Base-by-base conservation (phyloP, 2,113 vertebrate genomes). In the Pseudorhombus dupliciocellatus region DNA sequence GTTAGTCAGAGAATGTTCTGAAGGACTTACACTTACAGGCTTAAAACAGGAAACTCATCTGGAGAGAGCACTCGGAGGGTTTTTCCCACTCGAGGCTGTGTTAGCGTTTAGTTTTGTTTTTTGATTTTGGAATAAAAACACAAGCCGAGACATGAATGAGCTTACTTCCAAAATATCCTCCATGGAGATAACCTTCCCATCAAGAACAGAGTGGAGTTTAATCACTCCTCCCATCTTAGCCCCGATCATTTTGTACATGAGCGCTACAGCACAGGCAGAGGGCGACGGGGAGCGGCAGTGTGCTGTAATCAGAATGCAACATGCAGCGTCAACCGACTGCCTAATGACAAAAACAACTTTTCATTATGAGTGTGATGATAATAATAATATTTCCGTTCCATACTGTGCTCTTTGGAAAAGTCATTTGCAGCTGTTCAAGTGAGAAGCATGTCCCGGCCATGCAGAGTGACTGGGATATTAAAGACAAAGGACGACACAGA, bases 371-470 rank as follows among this genome's bases (percentile, higher is more conserved):
- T 73, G 72, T 77, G 66, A 73, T 80, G 75, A 81, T 83, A 64
- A 80, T 78, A 83, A 79, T 89, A 87, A 87, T 12, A 37, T 11
- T 89, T 89, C 76, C 0, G 66, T 89, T 90, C 68, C 53, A 48
- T 62, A 75, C 61, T 30, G 53, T 84, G 86, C 79, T 80, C 84
- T 89, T 84, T 88, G 77, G 70, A 88, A 88, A 89, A 91, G 75
- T 66, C 79, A 90, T 92, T 88, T 84, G 84, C 81, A 79, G 86
- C 76, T 73, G 76, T 75, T 75, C 46, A 81, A 63, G 28, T 72
- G 52, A 78, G 67, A 76, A 68, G 54, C 75, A 44, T 46, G 57
- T 79, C 50, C 25, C 59, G 75, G 67, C 40, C 65, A 75, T 78
- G 58, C 74, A 66, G 28, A 79, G 22, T 79, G 71, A 74, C 68